A percentile compares a stretch with the other conserved stretches of the same genome.
Evolutionary conservation across 2,797 vertebrate species (phyloP).

Genomic region (Enteromius thamalakanensis): DNA sequence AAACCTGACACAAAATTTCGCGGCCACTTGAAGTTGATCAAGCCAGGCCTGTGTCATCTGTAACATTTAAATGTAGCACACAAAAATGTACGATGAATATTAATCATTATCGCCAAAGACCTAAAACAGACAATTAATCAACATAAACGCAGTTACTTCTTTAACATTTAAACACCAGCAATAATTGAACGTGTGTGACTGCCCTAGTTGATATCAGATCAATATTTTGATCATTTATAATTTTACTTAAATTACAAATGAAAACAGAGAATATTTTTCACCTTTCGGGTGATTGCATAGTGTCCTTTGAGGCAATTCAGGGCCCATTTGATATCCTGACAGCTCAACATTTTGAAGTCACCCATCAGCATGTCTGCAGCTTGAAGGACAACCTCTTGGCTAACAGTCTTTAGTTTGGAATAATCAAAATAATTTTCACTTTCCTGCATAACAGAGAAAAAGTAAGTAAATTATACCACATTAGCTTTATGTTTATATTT

Average conservation of each 20-base stretch:
- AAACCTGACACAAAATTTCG: neutral
- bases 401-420: conserved; percentile 81
- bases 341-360: conserved; percentile 97
- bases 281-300: conserved; percentile 93
- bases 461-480: neutral
- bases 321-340: conserved; percentile 97
- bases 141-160: neutral
- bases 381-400: conserved; percentile 87
- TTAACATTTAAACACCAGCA: neutral
- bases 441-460: conserved; percentile 67
- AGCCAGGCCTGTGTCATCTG: neutral
- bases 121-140: neutral
- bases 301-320: conserved; percentile 96
- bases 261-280: conserved; percentile 3
- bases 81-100: neutral
- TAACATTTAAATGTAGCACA: neutral
- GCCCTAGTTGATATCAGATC: neutral
- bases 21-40: neutral
- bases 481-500: neutral
- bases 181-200: neutral
- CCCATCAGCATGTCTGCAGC: conserved; percentile 95
- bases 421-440: conserved; percentile 93
- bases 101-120: neutral
- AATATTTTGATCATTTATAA: neutral
- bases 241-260: neutral